phyloP scores from a whole-genome alignment of 2,113 vertebrate genomes.

The Pygoscelis adeliae region DNA sequence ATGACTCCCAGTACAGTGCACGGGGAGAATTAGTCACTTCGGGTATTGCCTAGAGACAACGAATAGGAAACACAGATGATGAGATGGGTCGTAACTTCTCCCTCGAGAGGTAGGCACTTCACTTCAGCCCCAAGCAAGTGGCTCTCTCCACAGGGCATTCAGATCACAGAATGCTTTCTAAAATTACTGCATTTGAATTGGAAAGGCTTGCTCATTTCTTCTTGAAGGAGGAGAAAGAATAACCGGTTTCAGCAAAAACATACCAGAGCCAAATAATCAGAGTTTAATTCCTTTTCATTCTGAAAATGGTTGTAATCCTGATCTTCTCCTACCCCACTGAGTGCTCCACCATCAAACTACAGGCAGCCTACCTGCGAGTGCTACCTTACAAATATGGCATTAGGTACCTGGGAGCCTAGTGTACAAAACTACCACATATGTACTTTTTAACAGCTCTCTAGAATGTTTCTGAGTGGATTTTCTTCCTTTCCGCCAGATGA shows the following conservation, averaged over 20 bases:
- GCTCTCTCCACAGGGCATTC: neutral
- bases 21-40: neutral
- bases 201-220: neutral
- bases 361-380: neutral
- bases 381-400: neutral
- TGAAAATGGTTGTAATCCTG: neutral
- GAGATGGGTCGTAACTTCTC: neutral
- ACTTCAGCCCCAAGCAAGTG: neutral
- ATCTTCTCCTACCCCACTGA: neutral
- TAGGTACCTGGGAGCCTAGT: neutral
- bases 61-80: neutral
- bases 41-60: neutral
- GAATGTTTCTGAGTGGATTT: neutral
- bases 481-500: neutral
- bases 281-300: neutral
- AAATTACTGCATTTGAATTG: neutral
- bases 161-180: neutral
- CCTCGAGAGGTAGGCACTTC: neutral
- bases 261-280: neutral
- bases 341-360: neutral
- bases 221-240: neutral
- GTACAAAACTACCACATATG: neutral
- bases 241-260: neutral
- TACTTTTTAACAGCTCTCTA: neutral
- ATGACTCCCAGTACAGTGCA: neutral